Evolutionary conservation across 92 coral and sea anemone genomes (phyloP).

Genomic region (Paragorgia papillata): DNA sequence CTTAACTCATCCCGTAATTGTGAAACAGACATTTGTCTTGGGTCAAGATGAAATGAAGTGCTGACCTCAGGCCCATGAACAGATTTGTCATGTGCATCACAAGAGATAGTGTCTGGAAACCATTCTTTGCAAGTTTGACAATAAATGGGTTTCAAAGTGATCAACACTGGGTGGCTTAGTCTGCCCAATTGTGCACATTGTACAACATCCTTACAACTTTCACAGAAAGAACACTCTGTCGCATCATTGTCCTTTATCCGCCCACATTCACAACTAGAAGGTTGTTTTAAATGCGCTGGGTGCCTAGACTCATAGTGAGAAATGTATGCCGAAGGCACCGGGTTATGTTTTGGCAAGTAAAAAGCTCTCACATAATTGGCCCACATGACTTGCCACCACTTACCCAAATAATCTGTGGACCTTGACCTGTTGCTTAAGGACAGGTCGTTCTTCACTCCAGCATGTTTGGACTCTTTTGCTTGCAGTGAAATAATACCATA

Average conservation of each 20-base stretch:
- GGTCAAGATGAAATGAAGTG: too few relatives aligned
- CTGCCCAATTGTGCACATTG: not conserved
- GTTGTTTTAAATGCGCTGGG: slow-evolving; percentile 36
- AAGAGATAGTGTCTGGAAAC: not conserved
- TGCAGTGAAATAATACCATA: too few relatives aligned
- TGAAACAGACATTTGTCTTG: too few relatives aligned
- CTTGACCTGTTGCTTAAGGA: slow-evolving; percentile 45
- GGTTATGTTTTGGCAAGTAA: slow-evolving; percentile 62
- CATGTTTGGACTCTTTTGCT: slow-evolving; percentile 63
- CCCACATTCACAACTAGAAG: slow-evolving; percentile 55
- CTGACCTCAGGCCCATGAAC: too few relatives aligned
- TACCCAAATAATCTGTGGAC: slow-evolving; percentile 45
- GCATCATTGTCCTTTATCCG: slow-evolving; percentile 4
- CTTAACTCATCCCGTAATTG: too few relatives aligned
- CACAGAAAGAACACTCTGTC: not conserved
- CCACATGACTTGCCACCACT: slow-evolving; percentile 68
- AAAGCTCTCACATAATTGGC: slow-evolving; percentile 65
- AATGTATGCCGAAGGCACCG: slow-evolving; percentile 51
- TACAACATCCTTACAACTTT: not conserved
- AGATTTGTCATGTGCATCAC: not conserved
- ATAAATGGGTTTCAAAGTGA: not conserved
- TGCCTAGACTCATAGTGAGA: too few relatives aligned
- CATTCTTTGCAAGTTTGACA: slow-evolving; percentile 5
- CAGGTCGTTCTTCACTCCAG: slow-evolving; percentile 58
- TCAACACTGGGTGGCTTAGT: not conserved